Evolutionary conservation across 2,888 invertebrate species (phyloP), one percentile per base, ranked within the genome.

Genomic region (Scaptomyza polygonia): DNA sequence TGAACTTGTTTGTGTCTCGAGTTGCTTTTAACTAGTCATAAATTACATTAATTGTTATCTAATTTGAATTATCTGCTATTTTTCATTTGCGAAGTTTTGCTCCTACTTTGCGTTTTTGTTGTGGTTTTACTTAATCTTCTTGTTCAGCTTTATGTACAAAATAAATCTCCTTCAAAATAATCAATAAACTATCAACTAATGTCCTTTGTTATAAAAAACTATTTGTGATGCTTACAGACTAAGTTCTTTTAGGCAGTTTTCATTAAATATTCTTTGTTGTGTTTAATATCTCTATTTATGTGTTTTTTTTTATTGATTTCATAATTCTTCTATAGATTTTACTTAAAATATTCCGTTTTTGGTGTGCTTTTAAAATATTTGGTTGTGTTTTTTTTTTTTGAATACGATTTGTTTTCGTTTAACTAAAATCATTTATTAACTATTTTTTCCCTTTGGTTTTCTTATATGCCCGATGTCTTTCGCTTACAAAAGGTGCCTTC

Each of bases 11-110:
- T 69, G 57, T 58, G 67, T 34, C 21, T 25, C 47, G 47, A 64
- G 58, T 86, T 59, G 52, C 51, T 52, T 71, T 71, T 75, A 68
- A 59, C 66, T 74, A 79, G 54, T 56, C 65, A 47, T 52, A 67
- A 69, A 63, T 62, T 67, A 72, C 61, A 49, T 78, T 69, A 77
- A 72, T 76, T 62, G n/a, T 83, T 84, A 84, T 66, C 85, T 87
- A 87, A 72, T 76, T 67, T 72, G 48, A 66, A 63, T 72, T 87
- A 77, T 70, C 66, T 64, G 51, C 62, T 77, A 70, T 57, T 71
- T 74, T 69, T 67, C 72, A 49, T 64, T 86, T 90, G 90, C 90
- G 90, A 90, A 90, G 90, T 90, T 89, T 86, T 90, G 90, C 90
- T 90, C 90, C 90, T 90, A 90, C 90, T 89, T 83, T 79, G 76